Evolutionary conservation across 2,888 invertebrate genomes (phyloP).

Genomic region (Drosophila demipolita): DNA sequence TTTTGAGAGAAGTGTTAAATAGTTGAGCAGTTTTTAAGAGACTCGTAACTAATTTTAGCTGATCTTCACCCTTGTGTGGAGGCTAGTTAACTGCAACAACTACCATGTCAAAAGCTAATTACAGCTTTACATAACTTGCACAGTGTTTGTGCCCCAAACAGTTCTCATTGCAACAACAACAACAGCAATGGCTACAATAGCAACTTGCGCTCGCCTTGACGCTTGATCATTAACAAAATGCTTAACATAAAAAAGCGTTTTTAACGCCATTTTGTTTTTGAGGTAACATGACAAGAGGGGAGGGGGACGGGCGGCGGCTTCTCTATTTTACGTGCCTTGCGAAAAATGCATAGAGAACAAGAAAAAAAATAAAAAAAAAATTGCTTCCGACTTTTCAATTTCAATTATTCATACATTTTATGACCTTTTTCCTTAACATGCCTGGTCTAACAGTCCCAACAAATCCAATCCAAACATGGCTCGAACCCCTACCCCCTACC

Average conservation of each 20-base stretch:
- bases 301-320: constrained; percentile 4
- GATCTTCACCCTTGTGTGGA: constrained; percentile 2
- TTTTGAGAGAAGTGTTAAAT: neutral
- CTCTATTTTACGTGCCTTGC: constrained; percentile 24
- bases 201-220: constrained; percentile 15
- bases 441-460: constrained; percentile 47
- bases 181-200: constrained; percentile 10
- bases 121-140: constrained; percentile 37
- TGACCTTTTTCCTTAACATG: constrained; percentile 77
- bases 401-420: constrained; percentile 83
- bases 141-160: neutral
- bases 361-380: constrained; percentile 53
- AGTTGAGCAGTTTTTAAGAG: neutral
- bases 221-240: constrained; percentile 70
- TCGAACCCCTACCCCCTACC: neutral
- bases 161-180: constrained; percentile 36
- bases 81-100: constrained; percentile 30
- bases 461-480: constrained; percentile 51
- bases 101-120: constrained; percentile 42
- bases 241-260: constrained; percentile 73
- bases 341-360: constrained; percentile 7
- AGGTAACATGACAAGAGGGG: constrained; percentile 2
- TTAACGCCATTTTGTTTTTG: constrained; percentile 69
- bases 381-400: constrained; percentile 83
- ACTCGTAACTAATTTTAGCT: neutral